phyloP scores from a whole-genome alignment of 2,888 invertebrate species.

The Iselma pallidipennis region DNA sequence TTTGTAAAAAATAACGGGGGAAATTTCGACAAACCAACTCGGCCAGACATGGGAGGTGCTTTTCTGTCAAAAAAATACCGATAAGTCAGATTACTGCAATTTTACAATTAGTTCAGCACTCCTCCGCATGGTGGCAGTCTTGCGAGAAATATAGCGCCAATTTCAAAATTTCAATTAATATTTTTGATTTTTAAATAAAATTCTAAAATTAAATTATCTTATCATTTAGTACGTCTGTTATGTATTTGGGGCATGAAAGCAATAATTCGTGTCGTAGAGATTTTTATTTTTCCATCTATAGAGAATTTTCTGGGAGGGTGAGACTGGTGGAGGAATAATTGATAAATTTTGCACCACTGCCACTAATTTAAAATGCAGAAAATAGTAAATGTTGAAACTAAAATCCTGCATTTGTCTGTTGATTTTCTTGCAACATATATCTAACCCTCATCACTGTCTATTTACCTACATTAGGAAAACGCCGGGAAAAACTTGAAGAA shows the following conservation, averaged over 20 bases:
- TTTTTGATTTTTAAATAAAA: background rate
- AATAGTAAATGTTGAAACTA: too few species aligned
- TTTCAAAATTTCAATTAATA: conserved; percentile 1
- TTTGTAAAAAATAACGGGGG: conserved; percentile 16
- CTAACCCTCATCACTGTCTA: conserved; percentile 22
- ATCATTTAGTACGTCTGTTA: too few species aligned
- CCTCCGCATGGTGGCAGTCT: background rate
- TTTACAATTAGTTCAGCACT: background rate
- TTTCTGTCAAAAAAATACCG: background rate
- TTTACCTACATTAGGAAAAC: conserved; percentile 6
- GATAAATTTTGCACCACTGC: background rate
- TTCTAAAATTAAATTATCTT: background rate
- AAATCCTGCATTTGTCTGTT: too few species aligned
- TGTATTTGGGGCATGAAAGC: too few species aligned
- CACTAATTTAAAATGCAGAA: background rate
- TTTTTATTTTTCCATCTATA: too few species aligned
- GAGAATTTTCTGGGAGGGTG: too few species aligned
- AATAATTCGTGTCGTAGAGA: too few species aligned
- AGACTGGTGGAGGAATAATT: too few species aligned
- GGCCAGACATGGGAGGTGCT: conserved; percentile 45
- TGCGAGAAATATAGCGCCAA: background rate
- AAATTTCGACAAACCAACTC: conserved; percentile 27
- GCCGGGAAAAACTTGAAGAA: conserved; percentile 21
- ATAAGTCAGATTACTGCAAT: conserved; percentile 9
- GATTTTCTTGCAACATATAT: background rate